These are phyloP conservation scores for Ianthella basta DNA, from an alignment of 37 sponge, comb jelly and placozoan genomes.

Conservation along the genomic window DNA sequence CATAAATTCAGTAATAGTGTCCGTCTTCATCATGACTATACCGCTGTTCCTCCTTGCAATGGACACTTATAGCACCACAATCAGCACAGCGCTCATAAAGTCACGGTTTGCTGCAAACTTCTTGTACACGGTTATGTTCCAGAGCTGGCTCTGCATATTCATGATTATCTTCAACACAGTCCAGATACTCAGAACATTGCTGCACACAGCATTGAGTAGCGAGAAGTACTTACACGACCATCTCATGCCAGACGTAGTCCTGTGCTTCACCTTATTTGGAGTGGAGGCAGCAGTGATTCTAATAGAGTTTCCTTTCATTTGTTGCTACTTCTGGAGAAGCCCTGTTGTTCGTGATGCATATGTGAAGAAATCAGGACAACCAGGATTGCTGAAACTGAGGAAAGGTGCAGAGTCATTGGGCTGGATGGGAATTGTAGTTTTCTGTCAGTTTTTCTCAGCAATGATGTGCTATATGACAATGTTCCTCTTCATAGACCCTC, in stretches of 20 bases:
- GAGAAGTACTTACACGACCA: neutral
- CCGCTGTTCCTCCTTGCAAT: neutral
- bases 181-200: neutral
- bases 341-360: neutral
- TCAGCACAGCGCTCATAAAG: neutral
- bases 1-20: neutral
- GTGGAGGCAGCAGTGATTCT: neutral
- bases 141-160: neutral
- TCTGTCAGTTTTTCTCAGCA: neutral
- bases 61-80: neutral
- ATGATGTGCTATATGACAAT: neutral
- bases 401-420: neutral
- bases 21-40: neutral
- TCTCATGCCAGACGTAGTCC: neutral
- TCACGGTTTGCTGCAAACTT: conserved; percentile 2
- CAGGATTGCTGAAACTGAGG: neutral
- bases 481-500: conserved; percentile 17
- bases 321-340: neutral
- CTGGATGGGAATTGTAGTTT: conserved; percentile 5
- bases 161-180: neutral
- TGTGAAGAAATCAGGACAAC: neutral
- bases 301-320: neutral
- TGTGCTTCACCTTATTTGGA: neutral
- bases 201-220: no score
- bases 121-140: conserved; percentile 18